These are phyloP conservation scores for Microcebus murinus DNA, from an alignment of 2,113 vertebrate species.

Conservation along the genomic window DNA sequence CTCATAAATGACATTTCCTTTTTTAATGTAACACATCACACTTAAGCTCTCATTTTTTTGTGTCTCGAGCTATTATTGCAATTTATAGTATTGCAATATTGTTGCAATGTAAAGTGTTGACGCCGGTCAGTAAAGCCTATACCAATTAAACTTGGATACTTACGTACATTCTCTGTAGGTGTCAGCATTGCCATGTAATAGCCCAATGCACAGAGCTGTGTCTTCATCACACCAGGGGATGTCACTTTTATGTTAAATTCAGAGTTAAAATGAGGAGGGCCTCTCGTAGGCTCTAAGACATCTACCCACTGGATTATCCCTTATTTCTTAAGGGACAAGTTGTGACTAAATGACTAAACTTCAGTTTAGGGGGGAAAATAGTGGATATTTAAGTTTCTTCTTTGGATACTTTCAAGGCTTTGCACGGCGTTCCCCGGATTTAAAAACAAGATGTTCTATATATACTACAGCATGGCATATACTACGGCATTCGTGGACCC, in stretches of 20 bases:
- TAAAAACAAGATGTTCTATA: conserved; percentile 38
- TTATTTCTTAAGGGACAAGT: neutral
- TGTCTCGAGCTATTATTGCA: neutral
- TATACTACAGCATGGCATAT: neutral
- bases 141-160: conserved; percentile 76
- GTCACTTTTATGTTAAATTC: conserved; percentile 18
- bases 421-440: neutral
- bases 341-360: conserved; percentile 1
- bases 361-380: neutral
- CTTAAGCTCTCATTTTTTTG: neutral
- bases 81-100: neutral
- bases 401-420: neutral
- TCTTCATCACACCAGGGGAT: neutral
- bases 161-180: conserved; percentile 84
- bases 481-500: neutral
- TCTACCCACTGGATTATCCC: neutral
- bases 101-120: neutral
- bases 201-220: conserved; percentile 46
- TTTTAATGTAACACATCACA: neutral
- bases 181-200: conserved; percentile 86
- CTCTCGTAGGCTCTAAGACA: neutral
- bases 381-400: neutral
- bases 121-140: conserved; percentile 7
- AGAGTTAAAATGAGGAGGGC: neutral
- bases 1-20: neutral